Percentiles rank a stretch among this genome's conserved stretches.
Evolutionary conservation across 2,113 vertebrate genomes (phyloP).

Genomic region (Festucalex cinctus): DNA sequence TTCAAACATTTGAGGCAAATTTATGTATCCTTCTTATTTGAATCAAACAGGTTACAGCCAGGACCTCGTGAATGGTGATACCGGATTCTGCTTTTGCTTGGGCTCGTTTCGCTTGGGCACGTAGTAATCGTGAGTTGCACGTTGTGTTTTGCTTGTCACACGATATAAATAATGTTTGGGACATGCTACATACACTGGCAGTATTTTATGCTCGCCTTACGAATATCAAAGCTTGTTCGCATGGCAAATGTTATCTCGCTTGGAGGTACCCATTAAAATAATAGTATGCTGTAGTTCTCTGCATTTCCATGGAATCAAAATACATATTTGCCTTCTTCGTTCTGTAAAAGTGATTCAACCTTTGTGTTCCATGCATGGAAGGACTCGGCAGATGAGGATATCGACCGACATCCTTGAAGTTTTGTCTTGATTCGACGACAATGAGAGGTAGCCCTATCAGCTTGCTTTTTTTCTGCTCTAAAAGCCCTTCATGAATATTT

Average conservation of each 20-base stretch:
- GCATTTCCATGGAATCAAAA: not conserved
- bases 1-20: no score
- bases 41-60: no score
- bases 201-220: not conserved
- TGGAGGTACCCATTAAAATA: not conserved
- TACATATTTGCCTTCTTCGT: not conserved
- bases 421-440: not conserved
- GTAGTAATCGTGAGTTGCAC: not conserved
- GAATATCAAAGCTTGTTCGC: not conserved
- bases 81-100: no score
- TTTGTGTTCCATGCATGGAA: not conserved
- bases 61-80: no score
- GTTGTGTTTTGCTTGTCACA: not conserved
- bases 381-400: not conserved
- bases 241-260: not conserved
- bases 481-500: no score
- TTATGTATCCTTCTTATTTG: no score
- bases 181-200: not conserved
- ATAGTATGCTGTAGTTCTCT: not conserved
- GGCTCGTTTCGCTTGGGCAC: not conserved
- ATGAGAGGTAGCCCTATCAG: not conserved
- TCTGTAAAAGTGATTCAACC: not conserved
- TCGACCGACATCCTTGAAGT: not conserved
- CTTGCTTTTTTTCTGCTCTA: not conserved
- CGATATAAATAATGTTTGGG: not conserved